These are phyloP conservation scores for Sebastes itinus DNA, from an alignment of 2,797 vertebrate genomes.

Conservation along the genomic window DNA sequence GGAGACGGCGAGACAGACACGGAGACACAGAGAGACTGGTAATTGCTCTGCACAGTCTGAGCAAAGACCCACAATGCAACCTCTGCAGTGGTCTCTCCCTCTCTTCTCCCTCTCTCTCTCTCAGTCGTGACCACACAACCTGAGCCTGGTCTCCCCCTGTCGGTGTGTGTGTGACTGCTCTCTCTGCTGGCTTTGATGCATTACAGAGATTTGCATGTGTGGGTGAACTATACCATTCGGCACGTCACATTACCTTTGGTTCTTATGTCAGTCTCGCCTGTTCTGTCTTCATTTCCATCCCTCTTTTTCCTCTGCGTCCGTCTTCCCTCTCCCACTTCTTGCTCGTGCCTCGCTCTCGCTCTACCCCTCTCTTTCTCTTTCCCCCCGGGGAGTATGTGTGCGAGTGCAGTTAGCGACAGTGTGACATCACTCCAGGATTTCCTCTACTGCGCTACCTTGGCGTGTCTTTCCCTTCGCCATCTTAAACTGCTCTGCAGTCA, in stretches of 20 bases:
- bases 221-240: background rate
- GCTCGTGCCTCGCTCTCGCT: constrained; percentile 6
- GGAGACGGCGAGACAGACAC: background rate
- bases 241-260: constrained; percentile 29
- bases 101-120: background rate
- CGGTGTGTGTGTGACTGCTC: background rate
- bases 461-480: background rate
- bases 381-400: constrained; percentile 24
- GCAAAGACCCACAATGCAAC: constrained; percentile 6
- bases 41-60: constrained; percentile 15
- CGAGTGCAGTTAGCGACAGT: constrained; percentile 12
- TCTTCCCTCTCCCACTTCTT: background rate
- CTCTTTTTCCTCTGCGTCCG: background rate
- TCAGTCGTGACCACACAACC: constrained; percentile 10
- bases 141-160: constrained; percentile 40
- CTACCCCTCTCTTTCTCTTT: background rate
- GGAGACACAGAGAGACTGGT: background rate
- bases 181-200: background rate
- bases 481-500: background rate
- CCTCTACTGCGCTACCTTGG: constrained; percentile 49
- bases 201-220: background rate
- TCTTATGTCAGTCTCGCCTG: background rate
- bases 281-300: constrained; percentile 19
- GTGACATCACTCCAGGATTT: constrained; percentile 81
- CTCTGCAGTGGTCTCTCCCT: constrained; percentile 38